phyloP scores from a whole-genome alignment of 2,797 vertebrate species.

The Thripadectes ignobilis region DNA sequence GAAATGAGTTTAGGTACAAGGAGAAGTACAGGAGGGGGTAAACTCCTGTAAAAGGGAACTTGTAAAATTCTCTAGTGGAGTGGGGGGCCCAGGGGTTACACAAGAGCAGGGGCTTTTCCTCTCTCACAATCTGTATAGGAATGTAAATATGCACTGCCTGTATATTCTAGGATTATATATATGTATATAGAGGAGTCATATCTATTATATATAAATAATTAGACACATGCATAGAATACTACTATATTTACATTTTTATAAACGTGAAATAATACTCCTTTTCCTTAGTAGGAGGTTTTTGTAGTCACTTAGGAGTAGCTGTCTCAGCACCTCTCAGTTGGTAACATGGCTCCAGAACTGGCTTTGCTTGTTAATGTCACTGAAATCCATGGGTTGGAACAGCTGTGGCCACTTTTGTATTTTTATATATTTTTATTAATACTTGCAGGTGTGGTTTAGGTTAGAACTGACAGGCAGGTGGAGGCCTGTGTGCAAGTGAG shows the following conservation, averaged over 20 bases:
- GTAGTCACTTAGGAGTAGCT: not conserved
- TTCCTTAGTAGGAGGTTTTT: not conserved
- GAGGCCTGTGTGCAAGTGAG: not conserved
- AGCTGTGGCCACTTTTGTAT: not conserved
- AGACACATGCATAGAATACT: not conserved
- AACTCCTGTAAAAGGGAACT: not conserved
- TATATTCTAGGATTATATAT: slow-evolving; percentile 21
- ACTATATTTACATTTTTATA: slow-evolving; percentile 59
- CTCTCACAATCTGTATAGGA: not conserved
- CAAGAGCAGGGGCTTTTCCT: not conserved
- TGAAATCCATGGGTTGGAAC: not conserved
- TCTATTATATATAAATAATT: not conserved
- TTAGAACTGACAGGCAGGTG: not conserved
- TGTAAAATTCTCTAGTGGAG: not conserved
- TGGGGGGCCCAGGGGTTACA: not conserved
- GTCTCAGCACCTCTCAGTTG: not conserved
- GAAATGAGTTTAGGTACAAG: not conserved
- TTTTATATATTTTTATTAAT: slow-evolving; percentile 19
- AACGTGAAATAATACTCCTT: not conserved
- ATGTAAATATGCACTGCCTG: slow-evolving; percentile 31
- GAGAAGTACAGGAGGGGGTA: not conserved
- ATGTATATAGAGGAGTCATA: slow-evolving; percentile 35
- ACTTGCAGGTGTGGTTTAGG: not conserved
- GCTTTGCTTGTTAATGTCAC: not conserved
- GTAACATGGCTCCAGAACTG: not conserved